Evolutionary conservation across 2,113 vertebrate genomes (phyloP).

Genomic region (Phylloscopus whistleri): DNA sequence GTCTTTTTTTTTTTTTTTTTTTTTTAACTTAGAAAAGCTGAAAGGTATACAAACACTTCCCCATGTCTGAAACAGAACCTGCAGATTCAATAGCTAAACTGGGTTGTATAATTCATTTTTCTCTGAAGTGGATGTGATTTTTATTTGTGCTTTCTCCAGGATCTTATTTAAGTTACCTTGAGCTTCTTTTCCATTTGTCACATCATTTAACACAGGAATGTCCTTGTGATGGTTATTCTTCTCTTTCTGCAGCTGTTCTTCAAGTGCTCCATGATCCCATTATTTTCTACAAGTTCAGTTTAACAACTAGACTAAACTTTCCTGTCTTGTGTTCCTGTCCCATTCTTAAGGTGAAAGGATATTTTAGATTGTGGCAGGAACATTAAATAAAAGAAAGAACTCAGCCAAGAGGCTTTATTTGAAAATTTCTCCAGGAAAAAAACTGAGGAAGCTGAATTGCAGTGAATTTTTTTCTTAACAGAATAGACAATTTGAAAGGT

Average conservation of each 20-base stretch:
- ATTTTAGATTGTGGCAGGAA: not conserved
- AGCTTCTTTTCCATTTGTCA: not conserved
- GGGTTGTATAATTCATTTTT: not conserved
- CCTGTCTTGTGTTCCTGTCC: not conserved
- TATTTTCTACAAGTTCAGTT: not conserved
- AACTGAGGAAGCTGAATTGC: not conserved
- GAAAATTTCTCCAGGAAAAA: not conserved
- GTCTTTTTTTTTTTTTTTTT: rapidly evolving
- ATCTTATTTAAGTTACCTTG: not conserved
- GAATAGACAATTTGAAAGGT: not conserved
- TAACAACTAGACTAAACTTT: not conserved
- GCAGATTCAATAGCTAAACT: not conserved
- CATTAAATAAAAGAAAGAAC: not conserved
- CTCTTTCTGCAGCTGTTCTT: not conserved
- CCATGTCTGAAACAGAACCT: not conserved
- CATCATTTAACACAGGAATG: not conserved
- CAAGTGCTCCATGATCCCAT: not conserved
- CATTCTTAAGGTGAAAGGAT: not conserved
- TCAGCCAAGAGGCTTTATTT: not conserved
- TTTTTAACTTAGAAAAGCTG: not conserved
- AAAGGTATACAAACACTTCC: not conserved
- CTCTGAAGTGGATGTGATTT: not conserved
- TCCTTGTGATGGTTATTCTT: not conserved
- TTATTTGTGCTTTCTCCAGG: not conserved
- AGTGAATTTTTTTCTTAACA: not conserved